Base-by-base conservation (phyloP, 2,888 invertebrate species). In the Lepidocyrtinus sp. region DNA sequence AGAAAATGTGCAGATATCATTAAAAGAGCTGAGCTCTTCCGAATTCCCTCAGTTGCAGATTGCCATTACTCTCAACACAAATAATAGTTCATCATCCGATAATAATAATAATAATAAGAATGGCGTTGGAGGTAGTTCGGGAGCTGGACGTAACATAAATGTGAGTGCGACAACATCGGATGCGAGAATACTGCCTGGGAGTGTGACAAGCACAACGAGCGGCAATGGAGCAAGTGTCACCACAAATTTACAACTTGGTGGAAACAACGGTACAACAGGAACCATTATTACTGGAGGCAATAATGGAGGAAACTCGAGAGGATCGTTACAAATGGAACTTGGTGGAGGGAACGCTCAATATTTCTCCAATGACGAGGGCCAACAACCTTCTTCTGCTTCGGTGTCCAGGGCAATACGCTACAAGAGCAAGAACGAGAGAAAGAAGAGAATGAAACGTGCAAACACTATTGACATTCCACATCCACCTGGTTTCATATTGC, bases 381-480 rank as follows among this genome's bases (percentile, higher is more conserved):
- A 75, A n/a, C 77, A 79, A 63, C 69, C 69, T 2, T 50, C n/a
- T n/a, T 64, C 79, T 9, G 24, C 79, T 12, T 79, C 79, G 12
- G 45, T 73, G 19, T 74, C 79, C 0, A 85, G 85, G 72, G 83
- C 81, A 15, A 83, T 72, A 25, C 78, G 87, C 21, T 87, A 86
- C 83, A 83, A 83, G 46, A 84, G 76, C 21, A 87, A 86, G 62
- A 85, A 90, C 68, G 91, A 90, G 82, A 93, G 93, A 86, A 94
- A 94, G 87, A 90, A 93, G 24, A 92, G 93, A 87, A 94, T 96
- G 93, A 96, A 95, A 89, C 91, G 96, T 17, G 95, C 96, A 1
- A 96, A 96, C 86, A 96, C 96, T 0, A 95, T 96, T 83, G 95
- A 96, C 87, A 95, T 96, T 88, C 95, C 95, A 0, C 94, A 94